Evolutionary conservation across 2,113 vertebrate species (phyloP).

Genomic region (Hassar affinis): DNA sequence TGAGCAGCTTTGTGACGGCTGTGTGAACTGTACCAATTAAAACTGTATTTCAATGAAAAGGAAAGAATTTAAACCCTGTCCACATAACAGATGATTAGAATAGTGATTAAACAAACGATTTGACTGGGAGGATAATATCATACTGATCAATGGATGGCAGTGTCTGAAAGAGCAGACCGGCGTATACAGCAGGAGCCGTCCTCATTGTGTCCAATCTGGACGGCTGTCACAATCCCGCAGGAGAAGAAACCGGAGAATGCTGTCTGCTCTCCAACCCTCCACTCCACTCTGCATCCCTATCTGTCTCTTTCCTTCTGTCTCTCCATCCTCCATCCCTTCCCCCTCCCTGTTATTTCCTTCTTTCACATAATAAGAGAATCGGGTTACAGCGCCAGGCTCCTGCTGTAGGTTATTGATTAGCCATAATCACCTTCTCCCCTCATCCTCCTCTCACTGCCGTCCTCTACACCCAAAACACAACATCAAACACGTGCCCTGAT

Average conservation of each 20-base stretch:
- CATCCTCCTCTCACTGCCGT: constrained; percentile 51
- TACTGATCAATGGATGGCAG: neutral
- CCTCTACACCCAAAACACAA: constrained; percentile 25
- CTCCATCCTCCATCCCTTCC: constrained; percentile 39
- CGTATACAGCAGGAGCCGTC: neutral
- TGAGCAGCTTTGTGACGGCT: neutral
- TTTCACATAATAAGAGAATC: constrained; percentile 62
- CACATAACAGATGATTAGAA: neutral
- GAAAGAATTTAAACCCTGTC: neutral
- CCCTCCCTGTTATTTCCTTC: constrained; percentile 27
- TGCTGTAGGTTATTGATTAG: constrained; percentile 70
- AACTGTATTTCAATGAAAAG: neutral
- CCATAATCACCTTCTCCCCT: constrained; percentile 52
- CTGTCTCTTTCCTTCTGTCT: constrained; percentile 20
- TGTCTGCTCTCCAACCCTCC: constrained; percentile 52
- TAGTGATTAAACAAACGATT: too few species aligned
- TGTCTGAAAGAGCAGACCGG: neutral
- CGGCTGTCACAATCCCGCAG: constrained; percentile 45
- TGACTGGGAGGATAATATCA: too few species aligned
- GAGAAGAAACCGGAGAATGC: constrained; percentile 47
- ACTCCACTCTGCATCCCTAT: constrained; percentile 18
- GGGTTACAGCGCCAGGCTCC: constrained; percentile 62
- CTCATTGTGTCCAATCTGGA: constrained; percentile 23
- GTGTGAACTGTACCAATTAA: neutral
- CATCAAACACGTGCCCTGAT: neutral